phyloP scores from a whole-genome alignment of 1,140 invertebrate species.

The Agrypnia vestita region DNA sequence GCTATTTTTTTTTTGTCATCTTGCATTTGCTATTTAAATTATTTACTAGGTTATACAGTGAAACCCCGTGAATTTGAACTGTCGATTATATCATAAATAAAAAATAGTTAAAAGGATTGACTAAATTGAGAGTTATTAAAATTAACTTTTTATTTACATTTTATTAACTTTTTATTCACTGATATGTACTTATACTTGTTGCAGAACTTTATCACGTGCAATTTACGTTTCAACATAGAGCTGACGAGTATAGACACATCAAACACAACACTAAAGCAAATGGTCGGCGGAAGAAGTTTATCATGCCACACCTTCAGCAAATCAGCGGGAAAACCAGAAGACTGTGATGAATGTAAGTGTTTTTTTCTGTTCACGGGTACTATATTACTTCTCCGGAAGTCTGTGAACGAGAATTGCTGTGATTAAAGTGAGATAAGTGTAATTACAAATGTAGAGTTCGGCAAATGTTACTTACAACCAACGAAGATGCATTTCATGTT shows the following conservation, averaged over 20 bases:
- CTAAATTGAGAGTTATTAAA: too few species aligned
- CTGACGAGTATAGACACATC: constrained; percentile 60
- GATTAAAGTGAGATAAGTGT: too few species aligned
- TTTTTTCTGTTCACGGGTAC: neutral
- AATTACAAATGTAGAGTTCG: too few species aligned
- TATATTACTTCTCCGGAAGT: too few species aligned
- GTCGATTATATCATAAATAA: neutral
- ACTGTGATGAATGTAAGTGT: constrained; percentile 71
- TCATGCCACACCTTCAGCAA: constrained; percentile 69
- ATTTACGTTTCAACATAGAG: constrained; percentile 70
- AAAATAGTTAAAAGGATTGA: too few species aligned
- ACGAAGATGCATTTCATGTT: too few species aligned
- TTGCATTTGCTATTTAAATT: too few species aligned
- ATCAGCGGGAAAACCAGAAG: constrained; percentile 66
- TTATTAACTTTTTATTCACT: neutral
- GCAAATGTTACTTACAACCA: too few species aligned
- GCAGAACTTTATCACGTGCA: constrained; percentile 69
- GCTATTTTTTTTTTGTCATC: too few species aligned
- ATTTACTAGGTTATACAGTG: neutral
- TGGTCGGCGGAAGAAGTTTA: constrained; percentile 68
- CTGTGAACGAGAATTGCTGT: too few species aligned
- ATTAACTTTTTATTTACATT: constrained; percentile 9
- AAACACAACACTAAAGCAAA: constrained; percentile 61
- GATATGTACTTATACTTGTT: constrained; percentile 31
- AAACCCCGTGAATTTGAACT: neutral